Percentiles rank a stretch among this genome's conserved stretches.
These are phyloP conservation scores for Nephrotoma appendiculata DNA, from an alignment of 2,888 invertebrate species.

Conservation along the genomic window DNA sequence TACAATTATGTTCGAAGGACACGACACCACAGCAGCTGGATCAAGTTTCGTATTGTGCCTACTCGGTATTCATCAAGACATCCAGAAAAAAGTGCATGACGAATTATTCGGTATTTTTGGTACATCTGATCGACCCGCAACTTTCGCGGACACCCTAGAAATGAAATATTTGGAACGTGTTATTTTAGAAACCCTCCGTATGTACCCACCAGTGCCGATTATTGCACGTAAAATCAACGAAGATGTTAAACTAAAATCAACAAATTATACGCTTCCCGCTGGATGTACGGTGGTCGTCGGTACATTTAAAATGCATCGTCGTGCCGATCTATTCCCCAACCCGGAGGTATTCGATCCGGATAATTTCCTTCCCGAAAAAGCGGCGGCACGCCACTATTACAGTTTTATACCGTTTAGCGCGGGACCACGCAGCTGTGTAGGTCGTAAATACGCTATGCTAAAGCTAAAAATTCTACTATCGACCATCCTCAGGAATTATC, in stretches of 20 bases:
- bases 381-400: constrained; percentile 61
- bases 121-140: constrained; percentile 58
- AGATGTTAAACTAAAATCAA: constrained; percentile 52
- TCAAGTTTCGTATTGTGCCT: constrained; percentile 76
- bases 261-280: constrained; percentile 48
- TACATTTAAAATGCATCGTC: constrained; percentile 53
- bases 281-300: constrained; percentile 53
- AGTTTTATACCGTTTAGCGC: constrained; percentile 70
- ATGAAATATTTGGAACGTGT: constrained; percentile 74
- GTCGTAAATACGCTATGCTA: constrained; percentile 67
- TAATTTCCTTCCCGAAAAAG: constrained; percentile 63
- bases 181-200: constrained; percentile 57
- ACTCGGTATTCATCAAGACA: constrained; percentile 63
- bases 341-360: constrained; percentile 62
- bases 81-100: constrained; percentile 60
- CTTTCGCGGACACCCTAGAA: constrained; percentile 60
- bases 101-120: constrained; percentile 65
- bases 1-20: constrained; percentile 82
- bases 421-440: constrained; percentile 66
- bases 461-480: constrained; percentile 60
- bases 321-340: constrained; percentile 48
- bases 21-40: constrained; percentile 73
- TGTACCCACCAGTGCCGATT: constrained; percentile 68
- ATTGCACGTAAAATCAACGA: constrained; percentile 57
- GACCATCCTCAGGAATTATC: constrained; percentile 54